Evolutionary conservation across 2,888 invertebrate species (phyloP), one percentile per base, ranked within the genome.

Genomic region (Scelioninae gen. 1): DNA sequence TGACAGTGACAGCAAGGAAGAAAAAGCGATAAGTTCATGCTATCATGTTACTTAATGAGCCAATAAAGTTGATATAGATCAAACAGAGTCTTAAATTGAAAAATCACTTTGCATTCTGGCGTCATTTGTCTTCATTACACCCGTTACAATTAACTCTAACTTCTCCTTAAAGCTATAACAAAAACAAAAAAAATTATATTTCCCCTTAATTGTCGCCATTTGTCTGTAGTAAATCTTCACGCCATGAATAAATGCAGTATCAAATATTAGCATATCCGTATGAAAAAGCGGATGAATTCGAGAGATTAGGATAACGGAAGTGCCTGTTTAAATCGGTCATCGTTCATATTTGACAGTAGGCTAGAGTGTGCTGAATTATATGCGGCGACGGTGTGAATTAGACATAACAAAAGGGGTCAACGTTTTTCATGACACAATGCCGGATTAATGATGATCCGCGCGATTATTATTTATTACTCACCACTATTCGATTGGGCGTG

Each of bases 401-500:
- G 23, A n/a, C 40, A 6, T 11, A 13, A 58, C 40, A 40, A 60
- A 38, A 34, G 43, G 47, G 56, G 65, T 40, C 13, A 40, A 23
- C 40, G 51, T 38, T 58, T 65, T 63, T 34, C 55, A 15, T n/a
- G 49, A 32, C 29, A 53, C 68, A 60, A 76, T 32, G 43, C 47
- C 8, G 68, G 53, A 65, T 51, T 81, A 75, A 76, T 53, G 51
- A 71, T 5, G 51, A 76, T 10, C 8, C n/a, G 55, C n/a, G 49
- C 55, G 62, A 56, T 82, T 69, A 65, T 75, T 45, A 83, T 79
- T 80, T 78, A 84, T 83, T 49, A 93, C 94, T 93, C 91, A 94
- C 96, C 88, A 96, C 97, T 89, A 97, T 95, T 87, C 96, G 95
- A 87, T 97, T 97, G 78, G 97, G 96, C 86, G 96, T 96, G 93